A percentile compares a stretch with the other conserved stretches of the same genome.
phyloP scores from a whole-genome alignment of 2,888 invertebrate species.

The Koerneria pararmatus region DNA sequence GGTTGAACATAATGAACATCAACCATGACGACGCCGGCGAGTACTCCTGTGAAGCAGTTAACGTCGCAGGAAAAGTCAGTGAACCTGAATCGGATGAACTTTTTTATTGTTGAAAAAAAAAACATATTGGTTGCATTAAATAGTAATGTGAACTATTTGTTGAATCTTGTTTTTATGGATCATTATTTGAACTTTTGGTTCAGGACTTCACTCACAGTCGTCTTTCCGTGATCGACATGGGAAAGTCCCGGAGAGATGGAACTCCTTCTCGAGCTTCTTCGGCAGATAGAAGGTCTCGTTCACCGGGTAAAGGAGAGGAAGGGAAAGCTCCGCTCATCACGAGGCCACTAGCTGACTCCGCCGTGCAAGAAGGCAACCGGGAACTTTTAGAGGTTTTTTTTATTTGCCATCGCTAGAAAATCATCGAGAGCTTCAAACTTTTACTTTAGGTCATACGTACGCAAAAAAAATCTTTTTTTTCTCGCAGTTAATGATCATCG shows the following conservation, averaged over 20 bases:
- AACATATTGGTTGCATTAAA: background rate
- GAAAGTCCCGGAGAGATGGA: background rate
- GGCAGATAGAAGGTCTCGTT: background rate
- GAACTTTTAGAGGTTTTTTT: constrained; percentile 44
- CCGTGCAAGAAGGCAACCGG: constrained; percentile 53
- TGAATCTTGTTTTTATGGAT: too few species aligned
- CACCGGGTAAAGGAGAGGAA: constrained; percentile 24
- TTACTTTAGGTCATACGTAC: too few species aligned
- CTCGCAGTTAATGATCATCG: too few species aligned
- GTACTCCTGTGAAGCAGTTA: constrained; percentile 56
- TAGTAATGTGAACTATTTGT: background rate
- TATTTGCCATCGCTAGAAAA: too few species aligned
- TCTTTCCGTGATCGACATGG: constrained; percentile 47
- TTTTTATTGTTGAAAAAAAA: background rate
- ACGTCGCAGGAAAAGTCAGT: constrained; percentile 41
- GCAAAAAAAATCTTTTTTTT: too few species aligned
- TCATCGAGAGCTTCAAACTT: too few species aligned
- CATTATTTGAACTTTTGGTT: background rate
- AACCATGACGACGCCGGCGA: constrained; percentile 50
- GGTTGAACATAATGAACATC: constrained; percentile 54
- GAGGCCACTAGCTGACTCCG: constrained; percentile 49
- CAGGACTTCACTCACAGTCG: constrained; percentile 53
- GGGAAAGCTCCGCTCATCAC: constrained; percentile 42
- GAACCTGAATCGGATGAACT: too few species aligned
- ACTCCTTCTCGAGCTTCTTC: constrained; percentile 12